Evolutionary conservation across 2,113 vertebrate genomes (phyloP).

Genomic region (Empidonax traillii): DNA sequence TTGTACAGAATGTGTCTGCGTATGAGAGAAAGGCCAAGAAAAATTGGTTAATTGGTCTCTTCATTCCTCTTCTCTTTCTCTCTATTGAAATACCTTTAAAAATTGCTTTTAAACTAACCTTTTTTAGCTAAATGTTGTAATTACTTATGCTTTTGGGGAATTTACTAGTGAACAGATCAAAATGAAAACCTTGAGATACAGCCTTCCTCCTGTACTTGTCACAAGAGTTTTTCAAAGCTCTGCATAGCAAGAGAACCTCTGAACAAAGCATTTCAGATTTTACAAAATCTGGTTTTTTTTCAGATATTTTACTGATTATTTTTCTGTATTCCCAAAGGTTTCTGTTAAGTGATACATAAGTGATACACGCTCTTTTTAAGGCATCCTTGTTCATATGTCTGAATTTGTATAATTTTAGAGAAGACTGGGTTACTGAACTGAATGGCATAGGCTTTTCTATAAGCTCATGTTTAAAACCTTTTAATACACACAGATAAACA

Average conservation of each 20-base stretch:
- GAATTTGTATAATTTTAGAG: background rate
- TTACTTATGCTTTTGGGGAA: background rate
- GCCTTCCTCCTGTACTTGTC: background rate
- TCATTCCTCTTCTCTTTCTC: constrained; percentile 70
- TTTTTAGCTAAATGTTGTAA: constrained; percentile 44
- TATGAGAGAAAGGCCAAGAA: constrained; percentile 78
- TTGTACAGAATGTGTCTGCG: constrained; percentile 73
- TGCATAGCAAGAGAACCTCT: background rate
- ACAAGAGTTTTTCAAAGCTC: background rate
- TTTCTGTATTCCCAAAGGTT: background rate
- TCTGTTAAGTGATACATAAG: background rate
- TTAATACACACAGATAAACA: background rate
- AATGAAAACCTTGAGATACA: background rate
- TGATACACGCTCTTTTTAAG: background rate
- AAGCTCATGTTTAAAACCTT: background rate
- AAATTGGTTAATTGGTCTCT: constrained; percentile 84
- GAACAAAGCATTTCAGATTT: background rate
- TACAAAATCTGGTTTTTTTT: background rate
- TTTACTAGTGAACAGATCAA: background rate
- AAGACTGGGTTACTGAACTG: background rate
- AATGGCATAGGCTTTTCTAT: background rate
- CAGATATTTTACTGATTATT: background rate
- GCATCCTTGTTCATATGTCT: background rate
- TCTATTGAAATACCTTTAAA: constrained; percentile 63
- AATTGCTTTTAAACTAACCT: constrained; percentile 60